These are phyloP conservation scores for Plecotus auritus DNA, from an alignment of 2,113 vertebrate genomes.

Conservation along the genomic window DNA sequence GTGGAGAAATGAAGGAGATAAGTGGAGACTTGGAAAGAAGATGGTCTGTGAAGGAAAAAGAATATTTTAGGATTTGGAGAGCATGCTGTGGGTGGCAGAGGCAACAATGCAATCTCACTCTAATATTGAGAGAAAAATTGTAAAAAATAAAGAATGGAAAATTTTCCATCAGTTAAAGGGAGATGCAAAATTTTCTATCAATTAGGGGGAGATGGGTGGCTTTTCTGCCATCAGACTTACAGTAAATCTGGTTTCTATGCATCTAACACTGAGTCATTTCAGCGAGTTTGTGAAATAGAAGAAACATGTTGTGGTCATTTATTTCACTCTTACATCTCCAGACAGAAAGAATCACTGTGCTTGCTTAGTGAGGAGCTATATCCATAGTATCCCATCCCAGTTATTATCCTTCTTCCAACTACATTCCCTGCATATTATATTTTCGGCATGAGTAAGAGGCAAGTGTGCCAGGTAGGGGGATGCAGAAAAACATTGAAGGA, in stretches of 20 bases:
- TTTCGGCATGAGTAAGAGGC: background rate
- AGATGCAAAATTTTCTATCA: background rate
- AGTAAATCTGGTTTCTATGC: background rate
- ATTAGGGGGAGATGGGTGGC: background rate
- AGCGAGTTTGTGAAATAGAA: background rate
- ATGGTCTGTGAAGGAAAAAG: background rate
- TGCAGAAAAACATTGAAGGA: background rate
- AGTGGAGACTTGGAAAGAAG: background rate
- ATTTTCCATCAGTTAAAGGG: background rate
- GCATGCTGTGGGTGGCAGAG: accelerated
- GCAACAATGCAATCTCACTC: background rate
- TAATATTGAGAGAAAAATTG: background rate
- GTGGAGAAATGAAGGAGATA: background rate
- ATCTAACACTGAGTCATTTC: background rate
- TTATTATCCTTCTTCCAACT: background rate
- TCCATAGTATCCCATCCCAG: background rate
- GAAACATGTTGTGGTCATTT: background rate
- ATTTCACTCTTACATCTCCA: background rate
- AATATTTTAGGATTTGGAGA: background rate
- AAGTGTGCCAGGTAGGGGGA: background rate
- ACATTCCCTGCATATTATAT: background rate
- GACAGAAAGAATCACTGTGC: background rate
- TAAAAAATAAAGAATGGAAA: background rate
- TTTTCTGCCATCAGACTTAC: background rate
- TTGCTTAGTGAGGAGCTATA: background rate